Base-by-base conservation (phyloP, 1,140 invertebrate genomes). In the Thrips palmi region DNA sequence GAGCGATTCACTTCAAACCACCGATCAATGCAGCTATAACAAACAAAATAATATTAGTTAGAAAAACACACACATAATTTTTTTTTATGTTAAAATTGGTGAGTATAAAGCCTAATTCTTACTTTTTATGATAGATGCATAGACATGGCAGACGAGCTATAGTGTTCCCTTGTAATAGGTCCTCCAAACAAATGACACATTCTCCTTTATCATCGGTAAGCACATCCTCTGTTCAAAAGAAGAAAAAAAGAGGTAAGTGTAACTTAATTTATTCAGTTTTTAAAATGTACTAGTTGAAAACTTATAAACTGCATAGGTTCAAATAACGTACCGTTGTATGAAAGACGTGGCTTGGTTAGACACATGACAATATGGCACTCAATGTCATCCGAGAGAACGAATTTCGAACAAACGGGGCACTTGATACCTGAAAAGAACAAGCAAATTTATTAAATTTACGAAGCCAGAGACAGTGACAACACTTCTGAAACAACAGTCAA, bases 51-150 rank as follows among this genome's bases (percentile, higher is more conserved):
- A 54, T 37, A 40, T 31, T 37, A 41, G 27, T 6, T 34, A 25
- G 41, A 49, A 41, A 44, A 41, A 19, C 39, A 42, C 14, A 29
- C 19, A 12, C 21, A 31, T 40, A 37, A 18, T 34, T 23, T 32
- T 11, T 33, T 20, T 33, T 20, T 4, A 37, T 14, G 4, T 24
- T 7, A 17, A 2, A 7, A 29, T 12, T 7, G 8, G 24, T 32
- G 14, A 22, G 7, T 14, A 39, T 23, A 30, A 11, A 14, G 17
- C 32, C 14, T 40, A 30, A 37, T 39, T 49, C 66, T 64, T 65
- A 93, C 88, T 74, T 76, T 74, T 97, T 98, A 63, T 97, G 93
- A 65, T 97, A 98, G 70, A 98, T 92, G 74, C 93, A 98, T 46
- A 97, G 77, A 68, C 93, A 98, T 52, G 93, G 93, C 59, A 98